Base-by-base conservation (phyloP, 2,888 invertebrate genomes). In the Mesorhabditis spiculigera region DNA sequence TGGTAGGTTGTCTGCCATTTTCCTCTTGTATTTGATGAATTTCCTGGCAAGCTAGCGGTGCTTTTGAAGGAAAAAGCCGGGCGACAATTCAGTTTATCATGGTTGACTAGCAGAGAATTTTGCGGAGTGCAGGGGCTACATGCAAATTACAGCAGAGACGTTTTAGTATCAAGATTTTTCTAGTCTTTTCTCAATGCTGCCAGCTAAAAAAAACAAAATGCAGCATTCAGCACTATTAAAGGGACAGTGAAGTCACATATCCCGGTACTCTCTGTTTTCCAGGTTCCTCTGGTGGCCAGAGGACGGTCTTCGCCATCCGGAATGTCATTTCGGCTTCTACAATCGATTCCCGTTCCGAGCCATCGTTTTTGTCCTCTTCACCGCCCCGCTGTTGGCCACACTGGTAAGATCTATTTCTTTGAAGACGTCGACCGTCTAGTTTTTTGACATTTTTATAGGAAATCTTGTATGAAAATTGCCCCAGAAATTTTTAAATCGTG, bases 361-460 rank as follows among this genome's bases (percentile, higher is more conserved):
- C 62, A 76, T 77, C 6, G 80, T 84, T 44, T 84, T 84, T 74
- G 63, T 80, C 4, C 76, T 77, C n/a, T 84, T 84, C 75, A 79
- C 81, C 73, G 71, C 81, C 45, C 83, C 83, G 4, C 74, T 84
- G 8, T 68, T 83, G 16, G 80, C 78, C 13, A 83, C 83, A 13
- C 71, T 83, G 42, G 71, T 76, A 43, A 76, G 58, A 50, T 76
- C 63, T 63, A 63, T 28, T 13, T n/a, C 10, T n/a, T 28, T 10
- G 6, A 63, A 13, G 8, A 63, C 28, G 10, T 63, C 41, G n/a
- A 63, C 16, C 16, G 28, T 28, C 28, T 28, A 28, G 28, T 28
- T 28, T 28, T 28, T 28, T 28, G 28, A 28, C 28, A 28, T 50
- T 50, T 50, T 8, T 50, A 13, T 28, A 28, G 28, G 28, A 28